Percentiles rank a stretch among this genome's conserved stretches.
These are phyloP conservation scores for Sylvia atricapilla DNA, from an alignment of 2,113 vertebrate species.

Conservation along the genomic window DNA sequence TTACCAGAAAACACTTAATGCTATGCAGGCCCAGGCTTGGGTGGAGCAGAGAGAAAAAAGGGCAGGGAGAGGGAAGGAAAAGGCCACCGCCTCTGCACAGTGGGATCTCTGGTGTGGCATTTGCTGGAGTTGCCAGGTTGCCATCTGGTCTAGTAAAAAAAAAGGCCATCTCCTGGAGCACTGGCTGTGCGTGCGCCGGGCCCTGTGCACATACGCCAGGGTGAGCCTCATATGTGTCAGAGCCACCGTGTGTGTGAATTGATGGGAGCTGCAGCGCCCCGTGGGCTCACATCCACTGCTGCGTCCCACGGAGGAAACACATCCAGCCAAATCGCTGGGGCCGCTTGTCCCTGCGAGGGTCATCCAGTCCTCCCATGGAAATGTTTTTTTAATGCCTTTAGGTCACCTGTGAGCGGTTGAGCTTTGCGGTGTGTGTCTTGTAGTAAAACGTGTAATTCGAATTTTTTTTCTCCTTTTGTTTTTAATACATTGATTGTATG, in stretches of 20 bases:
- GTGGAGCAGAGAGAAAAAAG: neutral
- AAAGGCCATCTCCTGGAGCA: conserved; percentile 10
- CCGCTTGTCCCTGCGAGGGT: accelerated
- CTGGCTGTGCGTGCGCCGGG: neutral
- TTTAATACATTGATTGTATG: neutral
- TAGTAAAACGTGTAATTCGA: neutral
- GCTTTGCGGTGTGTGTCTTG: neutral
- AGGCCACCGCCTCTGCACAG: neutral
- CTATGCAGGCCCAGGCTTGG: neutral
- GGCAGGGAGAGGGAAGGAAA: neutral
- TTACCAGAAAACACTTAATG: neutral
- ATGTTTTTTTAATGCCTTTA: neutral
- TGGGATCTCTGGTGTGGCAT: neutral
- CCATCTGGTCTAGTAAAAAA: conserved; percentile 49
- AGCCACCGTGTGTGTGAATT: conserved; percentile 9
- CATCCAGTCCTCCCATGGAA: neutral
- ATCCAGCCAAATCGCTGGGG: accelerated
- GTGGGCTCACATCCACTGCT: neutral
- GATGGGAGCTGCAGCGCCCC: neutral
- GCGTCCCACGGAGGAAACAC: neutral
- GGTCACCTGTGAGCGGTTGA: neutral
- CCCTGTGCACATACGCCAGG: neutral
- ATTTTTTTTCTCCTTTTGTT: neutral
- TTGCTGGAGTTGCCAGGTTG: conserved; percentile 48
- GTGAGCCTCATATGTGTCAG: conserved; percentile 29